Percentiles rank a stretch among this genome's conserved stretches.
These are phyloP conservation scores for Telmatochromis sp. DNA, from an alignment of 2,113 vertebrate genomes.

Conservation along the genomic window DNA sequence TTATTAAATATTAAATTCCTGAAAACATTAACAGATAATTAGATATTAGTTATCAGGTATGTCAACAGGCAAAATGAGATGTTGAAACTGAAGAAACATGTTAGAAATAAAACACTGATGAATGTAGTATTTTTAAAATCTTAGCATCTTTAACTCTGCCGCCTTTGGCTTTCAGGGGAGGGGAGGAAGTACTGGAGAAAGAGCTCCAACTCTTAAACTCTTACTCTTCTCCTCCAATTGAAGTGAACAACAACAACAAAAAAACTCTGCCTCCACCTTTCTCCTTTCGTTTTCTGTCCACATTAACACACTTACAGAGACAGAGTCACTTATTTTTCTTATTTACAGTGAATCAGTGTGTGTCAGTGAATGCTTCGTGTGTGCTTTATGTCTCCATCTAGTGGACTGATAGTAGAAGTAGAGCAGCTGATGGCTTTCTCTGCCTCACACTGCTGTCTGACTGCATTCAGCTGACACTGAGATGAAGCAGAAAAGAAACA, in stretches of 20 bases:
- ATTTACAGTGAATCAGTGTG: neutral
- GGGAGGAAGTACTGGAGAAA: neutral
- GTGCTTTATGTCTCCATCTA: neutral
- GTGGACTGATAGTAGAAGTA: neutral
- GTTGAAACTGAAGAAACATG: fast-evolving
- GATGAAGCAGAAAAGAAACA: neutral
- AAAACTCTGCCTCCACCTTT: neutral
- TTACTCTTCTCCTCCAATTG: neutral
- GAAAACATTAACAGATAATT: neutral
- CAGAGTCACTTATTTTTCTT: neutral
- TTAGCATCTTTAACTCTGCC: neutral
- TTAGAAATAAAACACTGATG: neutral
- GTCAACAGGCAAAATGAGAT: neutral
- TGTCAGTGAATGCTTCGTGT: neutral
- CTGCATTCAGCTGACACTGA: neutral
- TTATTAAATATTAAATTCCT: neutral
- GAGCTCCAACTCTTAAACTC: neutral
- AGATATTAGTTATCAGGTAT: neutral
- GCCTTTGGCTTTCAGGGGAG: neutral
- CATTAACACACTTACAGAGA: neutral
- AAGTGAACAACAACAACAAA: neutral
- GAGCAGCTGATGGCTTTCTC: neutral
- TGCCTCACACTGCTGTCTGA: neutral
- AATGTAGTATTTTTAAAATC: neutral
- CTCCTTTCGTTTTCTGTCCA: neutral